These are phyloP conservation scores for Chaenodraco wilsoni DNA, from an alignment of 2,797 vertebrate species.

Conservation along the genomic window DNA sequence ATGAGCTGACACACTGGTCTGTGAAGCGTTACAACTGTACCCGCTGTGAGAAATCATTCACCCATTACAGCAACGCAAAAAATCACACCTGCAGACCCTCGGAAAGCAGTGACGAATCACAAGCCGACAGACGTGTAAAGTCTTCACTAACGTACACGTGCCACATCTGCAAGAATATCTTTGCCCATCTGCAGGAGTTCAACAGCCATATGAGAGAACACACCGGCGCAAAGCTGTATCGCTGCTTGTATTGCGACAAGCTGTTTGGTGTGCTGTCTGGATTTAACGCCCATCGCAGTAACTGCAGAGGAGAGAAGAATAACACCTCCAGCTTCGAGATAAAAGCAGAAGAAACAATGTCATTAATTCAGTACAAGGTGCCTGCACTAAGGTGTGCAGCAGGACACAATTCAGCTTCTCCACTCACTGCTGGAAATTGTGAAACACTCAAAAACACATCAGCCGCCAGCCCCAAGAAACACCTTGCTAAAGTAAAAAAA, in stretches of 20 bases:
- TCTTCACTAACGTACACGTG: conserved; percentile 79
- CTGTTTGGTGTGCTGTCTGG: conserved; percentile 78
- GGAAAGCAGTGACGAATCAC: not conserved
- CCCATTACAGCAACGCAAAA: conserved; percentile 82
- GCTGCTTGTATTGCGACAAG: conserved; percentile 80
- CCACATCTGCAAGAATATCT: conserved; percentile 83
- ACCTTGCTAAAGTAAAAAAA: conserved; percentile 21
- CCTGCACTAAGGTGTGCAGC: conserved; percentile 55
- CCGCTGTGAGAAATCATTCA: conserved; percentile 82
- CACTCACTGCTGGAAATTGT: not conserved
- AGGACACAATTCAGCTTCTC: conserved; percentile 11
- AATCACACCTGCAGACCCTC: conserved; percentile 76
- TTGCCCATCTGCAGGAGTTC: conserved; percentile 76
- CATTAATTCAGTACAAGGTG: conserved; percentile 62
- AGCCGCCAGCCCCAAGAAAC: conserved; percentile 33
- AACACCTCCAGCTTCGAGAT: not conserved
- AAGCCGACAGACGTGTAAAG: conserved; percentile 28
- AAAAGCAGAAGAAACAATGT: conserved; percentile 47
- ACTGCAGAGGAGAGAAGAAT: conserved; percentile 63
- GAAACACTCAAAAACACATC: conserved; percentile 1
- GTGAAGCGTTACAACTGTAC: conserved; percentile 85
- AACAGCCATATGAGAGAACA: conserved; percentile 83
- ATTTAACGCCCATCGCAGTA: conserved; percentile 70
- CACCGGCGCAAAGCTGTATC: conserved; percentile 76
- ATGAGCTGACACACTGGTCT: conserved; percentile 85